phyloP scores from a whole-genome alignment of 1,140 invertebrate genomes.

The Acromyrmex echinatior region DNA sequence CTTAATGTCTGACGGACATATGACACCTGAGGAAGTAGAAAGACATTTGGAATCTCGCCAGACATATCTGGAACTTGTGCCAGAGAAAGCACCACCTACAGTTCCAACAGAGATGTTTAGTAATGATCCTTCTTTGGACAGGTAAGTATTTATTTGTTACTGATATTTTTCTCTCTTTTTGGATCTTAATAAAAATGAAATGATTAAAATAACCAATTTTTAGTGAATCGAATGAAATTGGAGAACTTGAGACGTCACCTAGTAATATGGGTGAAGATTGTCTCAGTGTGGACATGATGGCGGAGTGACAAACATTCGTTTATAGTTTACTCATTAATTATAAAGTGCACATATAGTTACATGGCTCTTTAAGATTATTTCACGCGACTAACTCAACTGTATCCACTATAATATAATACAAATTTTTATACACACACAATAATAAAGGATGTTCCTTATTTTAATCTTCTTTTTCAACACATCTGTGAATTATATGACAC shows the following conservation, averaged over 20 bases:
- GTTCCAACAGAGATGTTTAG: conserved; percentile 97
- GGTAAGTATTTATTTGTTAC: conserved; percentile 83
- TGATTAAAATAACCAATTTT: conserved; percentile 78
- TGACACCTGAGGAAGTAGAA: conserved; percentile 97
- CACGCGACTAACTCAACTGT: conserved; percentile 73
- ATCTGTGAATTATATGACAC: not conserved
- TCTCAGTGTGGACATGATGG: conserved; percentile 89
- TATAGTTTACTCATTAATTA: conserved; percentile 69
- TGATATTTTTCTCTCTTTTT: not conserved
- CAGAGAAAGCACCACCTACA: conserved; percentile 94
- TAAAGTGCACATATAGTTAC: conserved; percentile 72
- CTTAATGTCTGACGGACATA: conserved; percentile 91
- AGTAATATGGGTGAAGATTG: conserved; percentile 90
- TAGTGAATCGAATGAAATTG: conserved; percentile 93
- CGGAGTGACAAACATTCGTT: conserved; percentile 79
- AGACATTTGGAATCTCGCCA: conserved; percentile 95
- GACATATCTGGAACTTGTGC: conserved; percentile 92
- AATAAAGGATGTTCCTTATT: conserved; percentile 6
- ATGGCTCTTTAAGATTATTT: conserved; percentile 71
- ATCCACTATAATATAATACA: conserved; percentile 72
- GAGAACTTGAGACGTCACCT: conserved; percentile 92
- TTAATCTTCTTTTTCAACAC: not conserved
- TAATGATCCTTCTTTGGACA: conserved; percentile 95
- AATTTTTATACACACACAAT: conserved; percentile 76
- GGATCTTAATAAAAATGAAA: not conserved